phyloP scores from a whole-genome alignment of 2,888 invertebrate genomes.

The Drosophila setosimentum region DNA sequence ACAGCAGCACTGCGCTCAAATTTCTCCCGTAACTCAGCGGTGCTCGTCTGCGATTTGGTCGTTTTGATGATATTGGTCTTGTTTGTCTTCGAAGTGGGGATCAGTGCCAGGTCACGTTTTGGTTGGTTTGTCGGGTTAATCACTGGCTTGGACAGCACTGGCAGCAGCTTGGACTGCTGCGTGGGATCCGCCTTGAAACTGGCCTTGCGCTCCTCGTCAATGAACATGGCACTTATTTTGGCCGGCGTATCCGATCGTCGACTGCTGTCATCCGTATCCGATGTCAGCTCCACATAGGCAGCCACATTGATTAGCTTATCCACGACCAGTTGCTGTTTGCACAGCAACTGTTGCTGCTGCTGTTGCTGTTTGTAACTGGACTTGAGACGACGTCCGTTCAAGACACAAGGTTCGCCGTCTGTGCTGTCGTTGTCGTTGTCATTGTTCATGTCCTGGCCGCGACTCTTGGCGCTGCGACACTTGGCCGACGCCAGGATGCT shows the following conservation, averaged over 20 bases:
- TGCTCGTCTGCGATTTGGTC: constrained; percentile 66
- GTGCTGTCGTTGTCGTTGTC: constrained; percentile 88
- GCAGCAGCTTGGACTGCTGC: constrained; percentile 71
- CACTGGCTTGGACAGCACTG: constrained; percentile 36
- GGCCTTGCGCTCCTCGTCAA: constrained; percentile 85
- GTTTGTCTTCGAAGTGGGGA: constrained; percentile 30
- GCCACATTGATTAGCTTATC: constrained; percentile 85
- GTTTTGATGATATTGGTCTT: constrained; percentile 5
- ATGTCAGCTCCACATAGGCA: constrained; percentile 84
- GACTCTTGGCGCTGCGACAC: constrained; percentile 91
- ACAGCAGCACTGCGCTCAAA: constrained; percentile 81
- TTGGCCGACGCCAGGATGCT: constrained; percentile 95
- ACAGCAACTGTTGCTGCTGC: constrained; percentile 37
- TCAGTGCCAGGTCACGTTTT: constrained; percentile 33
- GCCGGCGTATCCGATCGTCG: constrained; percentile 84
- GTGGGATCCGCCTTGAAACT: constrained; percentile 84
- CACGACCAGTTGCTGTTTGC: constrained; percentile 82
- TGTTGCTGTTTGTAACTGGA: constrained; percentile 58
- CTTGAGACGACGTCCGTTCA: constrained; percentile 83
- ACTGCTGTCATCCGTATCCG: constrained; percentile 85
- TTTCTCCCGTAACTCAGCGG: constrained; percentile 85
- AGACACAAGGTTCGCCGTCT: constrained; percentile 84
- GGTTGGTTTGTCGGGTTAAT: constrained; percentile 45
- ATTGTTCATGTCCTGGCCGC: constrained; percentile 74
- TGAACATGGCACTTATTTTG: constrained; percentile 85